Percentiles rank a stretch among this genome's conserved stretches.
Conservation (phyloP, 1,140 invertebrate genomes). For the Ephestia elutella region DNA sequence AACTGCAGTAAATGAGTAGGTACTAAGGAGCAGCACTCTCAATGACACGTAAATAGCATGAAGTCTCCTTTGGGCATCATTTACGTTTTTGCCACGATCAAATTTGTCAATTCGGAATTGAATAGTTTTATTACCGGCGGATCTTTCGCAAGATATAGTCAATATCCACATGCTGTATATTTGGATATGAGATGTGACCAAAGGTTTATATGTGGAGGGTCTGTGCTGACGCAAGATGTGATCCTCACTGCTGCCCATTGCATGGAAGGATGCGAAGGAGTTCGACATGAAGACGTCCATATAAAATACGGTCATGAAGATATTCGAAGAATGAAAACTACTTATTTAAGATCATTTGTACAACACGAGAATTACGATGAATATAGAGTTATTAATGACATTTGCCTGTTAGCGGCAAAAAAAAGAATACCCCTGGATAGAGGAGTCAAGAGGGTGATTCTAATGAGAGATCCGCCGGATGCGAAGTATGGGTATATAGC, state of each 20-base stretch:
- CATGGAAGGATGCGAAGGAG: conserved; percentile 7
- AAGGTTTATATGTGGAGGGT: conserved; percentile 15
- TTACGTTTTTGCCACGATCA: background rate
- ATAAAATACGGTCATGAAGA: background rate
- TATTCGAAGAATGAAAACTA: background rate
- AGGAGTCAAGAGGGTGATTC: background rate
- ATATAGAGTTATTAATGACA: conserved; percentile 1
- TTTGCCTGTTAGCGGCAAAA: background rate
- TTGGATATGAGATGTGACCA: background rate
- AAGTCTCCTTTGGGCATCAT: background rate
- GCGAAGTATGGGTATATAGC: conserved; percentile 7
- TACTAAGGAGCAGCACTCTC: background rate
- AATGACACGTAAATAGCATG: background rate
- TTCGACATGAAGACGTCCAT: background rate
- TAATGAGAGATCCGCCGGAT: conserved; percentile 2
- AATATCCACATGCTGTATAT: conserved; percentile 14
- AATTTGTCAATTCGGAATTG: background rate
- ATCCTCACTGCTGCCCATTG: conserved; percentile 21
- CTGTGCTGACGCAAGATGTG: conserved; percentile 17
- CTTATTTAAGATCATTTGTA: conserved; percentile 2
- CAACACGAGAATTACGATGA: conserved; percentile 9
- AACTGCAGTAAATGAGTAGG: background rate
- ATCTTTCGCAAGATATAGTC: background rate
- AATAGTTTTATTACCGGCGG: conserved; percentile 14
- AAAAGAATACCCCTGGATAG: background rate